Conservation (phyloP, 2,797 vertebrate genomes). For the Sebastes kiyomatsui region DNA sequence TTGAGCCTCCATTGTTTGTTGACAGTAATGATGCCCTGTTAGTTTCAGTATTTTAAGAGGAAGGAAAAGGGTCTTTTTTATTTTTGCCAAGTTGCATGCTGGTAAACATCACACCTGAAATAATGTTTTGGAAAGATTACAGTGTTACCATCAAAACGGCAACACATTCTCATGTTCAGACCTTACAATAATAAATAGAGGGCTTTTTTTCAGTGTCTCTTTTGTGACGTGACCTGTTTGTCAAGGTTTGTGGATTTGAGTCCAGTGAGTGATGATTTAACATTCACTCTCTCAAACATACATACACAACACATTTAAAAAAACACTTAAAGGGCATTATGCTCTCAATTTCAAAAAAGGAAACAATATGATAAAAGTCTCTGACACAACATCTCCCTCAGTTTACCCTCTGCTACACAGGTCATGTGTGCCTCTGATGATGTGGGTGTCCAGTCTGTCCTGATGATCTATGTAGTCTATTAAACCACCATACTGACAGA, state of each 20-base stretch:
- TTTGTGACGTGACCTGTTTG: conserved; percentile 31
- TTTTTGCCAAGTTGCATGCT: neutral
- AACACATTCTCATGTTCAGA: neutral
- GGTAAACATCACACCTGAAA: neutral
- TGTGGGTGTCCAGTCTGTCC: neutral
- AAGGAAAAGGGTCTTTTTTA: neutral
- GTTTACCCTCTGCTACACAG: neutral
- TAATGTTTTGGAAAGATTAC: neutral
- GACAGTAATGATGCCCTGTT: neutral
- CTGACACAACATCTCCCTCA: neutral
- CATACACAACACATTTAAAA: neutral
- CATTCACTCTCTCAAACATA: neutral
- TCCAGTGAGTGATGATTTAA: neutral
- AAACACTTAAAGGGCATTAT: neutral
- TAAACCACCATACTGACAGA: conserved; percentile 12
- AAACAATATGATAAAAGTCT: neutral
- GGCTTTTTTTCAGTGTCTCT: neutral
- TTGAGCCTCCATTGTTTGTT: neutral
- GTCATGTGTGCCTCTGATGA: neutral
- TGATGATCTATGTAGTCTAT: neutral
- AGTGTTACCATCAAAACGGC: neutral
- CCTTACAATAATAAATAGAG: conserved; percentile 40
- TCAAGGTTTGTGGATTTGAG: neutral
- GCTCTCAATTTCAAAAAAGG: neutral
- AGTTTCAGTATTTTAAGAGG: neutral